These are phyloP conservation scores for Pollenia labialis DNA, from an alignment of 2,888 invertebrate genomes.

Conservation along the genomic window DNA sequence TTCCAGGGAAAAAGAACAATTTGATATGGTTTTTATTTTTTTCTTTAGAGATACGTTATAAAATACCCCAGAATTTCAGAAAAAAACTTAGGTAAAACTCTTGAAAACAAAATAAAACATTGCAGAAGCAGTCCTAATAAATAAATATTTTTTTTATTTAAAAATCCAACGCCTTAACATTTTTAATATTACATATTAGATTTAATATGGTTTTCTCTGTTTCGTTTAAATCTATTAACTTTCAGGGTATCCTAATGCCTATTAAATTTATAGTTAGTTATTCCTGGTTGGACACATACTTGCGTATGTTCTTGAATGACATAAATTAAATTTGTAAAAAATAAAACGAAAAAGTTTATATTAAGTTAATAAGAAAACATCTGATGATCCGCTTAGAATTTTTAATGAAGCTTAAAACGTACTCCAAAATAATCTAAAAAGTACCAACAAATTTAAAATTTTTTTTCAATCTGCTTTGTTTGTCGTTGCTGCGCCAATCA, in stretches of 20 bases:
- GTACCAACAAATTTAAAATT: conserved; percentile 37
- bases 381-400: conserved; percentile 75
- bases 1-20: too few species aligned
- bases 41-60: too few species aligned
- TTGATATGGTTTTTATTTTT: too few species aligned
- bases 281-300: conserved; percentile 13
- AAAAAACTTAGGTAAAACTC: too few species aligned
- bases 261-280: conserved; percentile 39
- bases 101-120: too few species aligned
- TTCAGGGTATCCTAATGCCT: background rate
- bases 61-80: too few species aligned
- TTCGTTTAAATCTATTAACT: background rate
- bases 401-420: conserved; percentile 70
- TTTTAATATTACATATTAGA: too few species aligned
- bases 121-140: too few species aligned
- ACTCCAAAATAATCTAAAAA: conserved; percentile 56
- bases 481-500: conserved; percentile 69
- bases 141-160: too few species aligned
- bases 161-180: too few species aligned
- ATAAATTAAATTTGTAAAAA: conserved; percentile 56
- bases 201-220: background rate
- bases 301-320: background rate
- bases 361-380: conserved; percentile 69
- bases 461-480: conserved; percentile 54
- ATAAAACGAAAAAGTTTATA: conserved; percentile 58